Base-by-base conservation (phyloP, 2,113 vertebrate species). In the Meriones unguiculatus region DNA sequence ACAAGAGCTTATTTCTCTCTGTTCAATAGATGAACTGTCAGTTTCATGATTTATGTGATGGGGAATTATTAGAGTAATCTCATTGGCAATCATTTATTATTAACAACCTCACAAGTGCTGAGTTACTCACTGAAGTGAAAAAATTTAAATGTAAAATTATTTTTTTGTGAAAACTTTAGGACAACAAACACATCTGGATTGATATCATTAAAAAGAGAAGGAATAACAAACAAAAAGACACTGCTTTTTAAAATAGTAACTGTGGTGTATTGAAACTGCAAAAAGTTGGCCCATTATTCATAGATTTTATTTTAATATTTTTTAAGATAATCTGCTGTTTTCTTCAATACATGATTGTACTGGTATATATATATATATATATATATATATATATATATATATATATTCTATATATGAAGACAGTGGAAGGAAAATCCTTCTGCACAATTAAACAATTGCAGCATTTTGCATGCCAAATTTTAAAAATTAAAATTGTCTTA, bases 391-490 rank as follows among this genome's bases (percentile, higher is more conserved):
- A 46, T 46, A 46, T 46, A 46, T 46, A 46, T 46, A 46, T 46
- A 46, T 46, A 46, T 46, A 46, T 46, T 46, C 46, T 46, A 46
- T 46, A 46, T 46, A 46, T 46, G 98, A 98, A 98, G 97, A 98
- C 97, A 97, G 98, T 98, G 98, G 93, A 97, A 97, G 98, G 98
- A 98, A 91, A 95, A 96, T 98, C 98, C 97, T 97, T 97, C 97
- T 98, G 97, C 93, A 88, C 97, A 97, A 98, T 87, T 97, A 98
- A 98, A 98, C 97, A 98, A 73, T 97, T 98, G 98, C 98, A 97
- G 97, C 98, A 97, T 98, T 96, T 96, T 98, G 98, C 98, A 99
- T 98, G 98, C 98, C 97, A 96, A 98, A 96, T 97, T 97, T 97
- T 59, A 97, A 98, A 96, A 98, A 94, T 97, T 87, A 24, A 98